Base-by-base conservation (phyloP, 2,888 invertebrate genomes). In the Apotomis turbidana region DNA sequence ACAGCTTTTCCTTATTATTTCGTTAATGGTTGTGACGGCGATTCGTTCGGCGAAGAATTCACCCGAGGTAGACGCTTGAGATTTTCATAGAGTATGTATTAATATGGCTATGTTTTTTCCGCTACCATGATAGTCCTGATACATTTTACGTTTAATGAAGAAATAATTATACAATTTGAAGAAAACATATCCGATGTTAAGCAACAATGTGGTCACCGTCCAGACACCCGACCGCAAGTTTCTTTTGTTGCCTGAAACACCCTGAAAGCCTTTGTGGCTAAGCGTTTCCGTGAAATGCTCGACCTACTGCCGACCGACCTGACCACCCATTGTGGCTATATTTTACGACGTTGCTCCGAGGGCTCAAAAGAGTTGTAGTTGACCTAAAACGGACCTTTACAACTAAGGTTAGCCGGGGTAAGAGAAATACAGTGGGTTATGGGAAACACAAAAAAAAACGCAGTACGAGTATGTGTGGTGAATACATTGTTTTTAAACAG, bases 241-340 rank as follows among this genome's bases (percentile, higher is more conserved):
- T 80, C 84, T 83, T 85, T 85, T 85, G 83, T 86, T 78, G 77
- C 74, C 66, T 76, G 78, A 81, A 80, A 80, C 75, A 74, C 78
- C 73, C 74, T 80, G 78, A 83, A 83, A 83, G 80, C 79, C 79
- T 81, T 81, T 81, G 80, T 77, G 78, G 76, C 76, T 77, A 78
- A 81, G 78, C 76, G 80, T 80, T 82, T 81, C 80, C 81, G 79
- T 78, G 71, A 79, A 81, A 78, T 59, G 67, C 74, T 74, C 70
- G 68, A 67, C 70, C 70, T 74, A 71, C 76, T 75, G 67, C 68
- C 68, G 59, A 27, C 68, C 58, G 52, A 10, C 68, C 62, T 57
- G 72, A 49, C 68, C 68, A 54, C 57, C 68, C 15, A 68, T 54
- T 68, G 68, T 58, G 63, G 59, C 46, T 59, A 49, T 51, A 38